Conservation (phyloP, 2,113 vertebrate genomes). For the Casuarius casuarius region DNA sequence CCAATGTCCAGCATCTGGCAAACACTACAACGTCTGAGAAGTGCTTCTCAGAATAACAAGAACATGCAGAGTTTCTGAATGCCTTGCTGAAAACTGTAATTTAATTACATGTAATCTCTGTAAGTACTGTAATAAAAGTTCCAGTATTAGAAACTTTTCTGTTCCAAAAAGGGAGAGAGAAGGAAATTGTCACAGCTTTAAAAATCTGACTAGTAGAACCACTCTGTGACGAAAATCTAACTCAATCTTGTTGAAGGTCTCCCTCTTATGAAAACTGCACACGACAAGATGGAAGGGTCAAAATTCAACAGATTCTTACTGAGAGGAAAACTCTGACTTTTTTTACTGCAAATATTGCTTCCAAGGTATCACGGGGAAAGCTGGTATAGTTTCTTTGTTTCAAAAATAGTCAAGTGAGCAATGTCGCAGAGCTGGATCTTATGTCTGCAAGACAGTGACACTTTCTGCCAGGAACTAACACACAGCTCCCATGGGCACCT, state of each 20-base stretch:
- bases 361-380: neutral
- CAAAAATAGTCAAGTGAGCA: neutral
- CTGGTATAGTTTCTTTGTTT: neutral
- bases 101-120: neutral
- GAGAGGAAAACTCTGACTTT: neutral
- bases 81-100: neutral
- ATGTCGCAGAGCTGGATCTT: neutral
- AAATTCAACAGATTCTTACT: neutral
- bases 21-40: neutral
- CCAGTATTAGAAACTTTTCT: neutral
- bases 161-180: neutral
- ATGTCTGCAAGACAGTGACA: neutral
- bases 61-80: neutral
- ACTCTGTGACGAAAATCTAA: neutral
- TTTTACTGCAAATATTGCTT: neutral
- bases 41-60: neutral
- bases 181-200: neutral
- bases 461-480: neutral
- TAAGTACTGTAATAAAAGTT: neutral
- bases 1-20: neutral
- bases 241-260: neutral
- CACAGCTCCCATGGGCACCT: neutral
- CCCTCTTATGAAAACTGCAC: neutral
- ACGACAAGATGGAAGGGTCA: neutral
- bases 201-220: neutral